Conservation (phyloP, 2,888 invertebrate genomes). For the Congeria kusceri region DNA sequence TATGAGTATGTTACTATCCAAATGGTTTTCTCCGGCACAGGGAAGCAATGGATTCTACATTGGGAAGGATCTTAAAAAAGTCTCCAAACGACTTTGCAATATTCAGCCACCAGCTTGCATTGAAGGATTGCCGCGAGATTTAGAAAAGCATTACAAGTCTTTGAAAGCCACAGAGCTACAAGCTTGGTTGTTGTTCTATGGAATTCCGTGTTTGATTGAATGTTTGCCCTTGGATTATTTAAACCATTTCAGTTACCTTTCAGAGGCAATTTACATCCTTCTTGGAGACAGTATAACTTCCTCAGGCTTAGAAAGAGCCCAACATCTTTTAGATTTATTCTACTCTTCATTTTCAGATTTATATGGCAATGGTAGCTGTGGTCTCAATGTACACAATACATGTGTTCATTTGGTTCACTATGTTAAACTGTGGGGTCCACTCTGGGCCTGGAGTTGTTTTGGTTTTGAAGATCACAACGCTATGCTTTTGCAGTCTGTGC, state of each 20-base stretch:
- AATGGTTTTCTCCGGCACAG: constrained; percentile 49
- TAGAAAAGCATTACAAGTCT: constrained; percentile 22
- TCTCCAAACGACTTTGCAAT: constrained; percentile 15
- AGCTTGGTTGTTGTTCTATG: constrained; percentile 25
- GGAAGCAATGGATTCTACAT: constrained; percentile 33
- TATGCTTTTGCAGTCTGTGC: constrained; percentile 26
- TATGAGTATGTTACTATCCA: no score
- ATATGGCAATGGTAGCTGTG: constrained; percentile 33
- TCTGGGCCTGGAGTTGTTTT: constrained; percentile 49
- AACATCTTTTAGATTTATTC: constrained; percentile 31
- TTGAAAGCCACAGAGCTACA: constrained; percentile 31
- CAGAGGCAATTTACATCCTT: constrained; percentile 34
- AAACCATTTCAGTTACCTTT: constrained; percentile 22
- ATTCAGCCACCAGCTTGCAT: constrained; percentile 20
- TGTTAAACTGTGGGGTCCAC: constrained; percentile 33
- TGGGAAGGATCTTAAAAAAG: constrained; percentile 37
- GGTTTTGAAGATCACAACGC: constrained; percentile 38
- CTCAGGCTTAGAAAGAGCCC: constrained; percentile 28
- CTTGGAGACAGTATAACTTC: constrained; percentile 23
- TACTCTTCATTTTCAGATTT: constrained; percentile 24
- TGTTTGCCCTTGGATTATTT: constrained; percentile 31
- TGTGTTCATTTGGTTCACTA: constrained; percentile 35
- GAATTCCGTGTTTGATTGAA: constrained; percentile 35
- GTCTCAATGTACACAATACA: constrained; percentile 53
- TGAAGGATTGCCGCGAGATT: constrained; percentile 30